phyloP scores from a whole-genome alignment of 1,140 invertebrate genomes.

The Neodiprion lecontei region DNA sequence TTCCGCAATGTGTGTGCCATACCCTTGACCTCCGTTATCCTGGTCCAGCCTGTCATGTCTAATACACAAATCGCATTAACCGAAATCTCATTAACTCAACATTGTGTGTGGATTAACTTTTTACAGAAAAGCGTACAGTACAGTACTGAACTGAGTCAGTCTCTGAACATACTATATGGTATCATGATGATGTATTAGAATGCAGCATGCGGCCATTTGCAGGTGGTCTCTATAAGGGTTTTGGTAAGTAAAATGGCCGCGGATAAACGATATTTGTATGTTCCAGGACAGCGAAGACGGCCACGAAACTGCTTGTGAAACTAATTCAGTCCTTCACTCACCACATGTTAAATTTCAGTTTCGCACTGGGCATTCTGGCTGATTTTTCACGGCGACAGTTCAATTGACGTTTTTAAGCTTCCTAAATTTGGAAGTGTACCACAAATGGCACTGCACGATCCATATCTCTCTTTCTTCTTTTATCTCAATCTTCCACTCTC shows the following conservation, averaged over 20 bases:
- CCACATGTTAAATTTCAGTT: slow-evolving; percentile 28
- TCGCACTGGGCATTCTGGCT: slow-evolving; percentile 56
- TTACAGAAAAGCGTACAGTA: slow-evolving; percentile 57
- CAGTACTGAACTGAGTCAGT: slow-evolving; percentile 55
- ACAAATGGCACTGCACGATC: not conserved
- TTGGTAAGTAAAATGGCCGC: slow-evolving; percentile 60
- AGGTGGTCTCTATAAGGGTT: slow-evolving; percentile 50
- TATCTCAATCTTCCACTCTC: not conserved
- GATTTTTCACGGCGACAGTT: slow-evolving; percentile 12
- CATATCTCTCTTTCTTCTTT: not conserved
- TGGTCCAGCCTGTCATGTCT: not conserved
- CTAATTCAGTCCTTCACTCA: slow-evolving; percentile 38
- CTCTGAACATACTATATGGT: slow-evolving; percentile 60
- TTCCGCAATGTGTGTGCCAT: too few relatives aligned
- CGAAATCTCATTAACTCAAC: slow-evolving; percentile 46
- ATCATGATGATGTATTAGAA: slow-evolving; percentile 63
- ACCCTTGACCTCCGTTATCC: not conserved
- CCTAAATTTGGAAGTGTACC: not conserved
- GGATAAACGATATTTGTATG: slow-evolving; percentile 54
- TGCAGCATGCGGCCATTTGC: slow-evolving; percentile 61
- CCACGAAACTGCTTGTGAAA: slow-evolving; percentile 13
- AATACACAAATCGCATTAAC: not conserved
- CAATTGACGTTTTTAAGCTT: not conserved
- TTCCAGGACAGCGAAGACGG: slow-evolving; percentile 41
- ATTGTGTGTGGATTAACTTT: slow-evolving; percentile 64